Evolutionary conservation across 2,797 vertebrate species (phyloP).

Genomic region (Eulemur mongoz): DNA sequence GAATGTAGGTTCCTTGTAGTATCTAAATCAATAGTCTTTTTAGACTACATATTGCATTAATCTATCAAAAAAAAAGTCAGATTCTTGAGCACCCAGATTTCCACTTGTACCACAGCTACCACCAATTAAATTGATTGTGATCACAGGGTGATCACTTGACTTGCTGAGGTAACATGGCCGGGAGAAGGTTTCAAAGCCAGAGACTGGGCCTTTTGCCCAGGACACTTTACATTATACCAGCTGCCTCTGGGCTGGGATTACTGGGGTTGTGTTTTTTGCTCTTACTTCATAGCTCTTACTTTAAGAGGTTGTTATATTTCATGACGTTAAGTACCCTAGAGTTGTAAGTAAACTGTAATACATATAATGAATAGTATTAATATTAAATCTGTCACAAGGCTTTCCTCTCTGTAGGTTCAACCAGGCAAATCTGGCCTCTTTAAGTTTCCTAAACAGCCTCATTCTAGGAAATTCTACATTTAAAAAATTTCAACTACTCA

Average conservation of each 20-base stretch:
- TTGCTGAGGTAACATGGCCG: not conserved
- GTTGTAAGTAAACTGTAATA: not conserved
- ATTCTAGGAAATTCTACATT: not conserved
- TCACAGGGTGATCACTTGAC: not conserved
- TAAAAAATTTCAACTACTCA: not conserved
- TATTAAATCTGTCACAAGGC: not conserved
- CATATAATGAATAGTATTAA: not conserved
- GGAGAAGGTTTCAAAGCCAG: not conserved
- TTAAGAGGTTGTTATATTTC: not conserved
- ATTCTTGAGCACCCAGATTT: not conserved
- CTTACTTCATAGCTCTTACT: not conserved
- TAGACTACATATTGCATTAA: constrained; percentile 10
- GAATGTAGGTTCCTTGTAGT: not conserved
- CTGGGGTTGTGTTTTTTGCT: not conserved
- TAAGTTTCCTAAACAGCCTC: not conserved
- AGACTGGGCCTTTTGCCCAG: not conserved
- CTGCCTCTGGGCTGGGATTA: not conserved
- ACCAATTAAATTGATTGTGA: not conserved
- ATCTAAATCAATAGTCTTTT: not conserved
- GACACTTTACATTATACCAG: not conserved
- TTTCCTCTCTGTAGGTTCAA: not conserved
- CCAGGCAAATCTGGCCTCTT: not conserved
- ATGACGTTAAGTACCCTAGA: not conserved
- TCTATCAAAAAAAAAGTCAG: not conserved
- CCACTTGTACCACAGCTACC: not conserved